Evolutionary conservation across 2,888 invertebrate genomes (phyloP).

Genomic region (Drosophila borealis): DNA sequence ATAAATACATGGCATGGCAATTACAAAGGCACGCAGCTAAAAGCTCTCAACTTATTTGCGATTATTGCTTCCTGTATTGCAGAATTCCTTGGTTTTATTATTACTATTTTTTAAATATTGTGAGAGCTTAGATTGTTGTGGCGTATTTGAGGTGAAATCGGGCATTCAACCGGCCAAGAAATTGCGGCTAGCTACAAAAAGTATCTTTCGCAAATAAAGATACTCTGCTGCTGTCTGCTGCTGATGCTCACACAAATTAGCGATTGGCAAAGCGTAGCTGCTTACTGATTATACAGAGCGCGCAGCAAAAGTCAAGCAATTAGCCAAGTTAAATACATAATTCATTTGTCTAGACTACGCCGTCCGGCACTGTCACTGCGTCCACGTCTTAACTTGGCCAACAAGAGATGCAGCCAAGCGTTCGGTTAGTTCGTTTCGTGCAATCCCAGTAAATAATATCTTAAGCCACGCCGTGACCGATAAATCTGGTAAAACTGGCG

Average conservation of each 20-base stretch:
- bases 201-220: constrained; percentile 65
- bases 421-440: constrained; percentile 39
- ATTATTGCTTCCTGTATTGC: constrained; percentile 62
- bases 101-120: constrained; percentile 25
- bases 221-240: constrained; percentile 38
- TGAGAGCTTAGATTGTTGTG: constrained; percentile 18
- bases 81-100: constrained; percentile 32
- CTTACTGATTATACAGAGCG: constrained; percentile 56
- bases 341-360: constrained; percentile 56
- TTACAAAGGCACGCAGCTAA: constrained; percentile 33
- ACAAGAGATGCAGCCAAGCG: constrained; percentile 47
- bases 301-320: constrained; percentile 56
- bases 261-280: constrained; percentile 66
- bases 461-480: constrained; percentile 69
- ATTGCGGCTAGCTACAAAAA: constrained; percentile 14
- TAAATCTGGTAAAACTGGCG: constrained; percentile 53
- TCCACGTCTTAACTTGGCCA: constrained; percentile 57
- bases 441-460: constrained; percentile 45
- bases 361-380: constrained; percentile 53
- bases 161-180: constrained; percentile 60
- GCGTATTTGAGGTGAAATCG: constrained; percentile 69
- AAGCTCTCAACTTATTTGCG: constrained; percentile 40
- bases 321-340: constrained; percentile 72
- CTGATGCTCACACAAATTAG: constrained; percentile 67
- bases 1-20: constrained; percentile 31